Percentiles rank a stretch among this genome's conserved stretches.
These are phyloP conservation scores for Hoplodrina ambigua DNA, from an alignment of 2,888 invertebrate genomes.

Conservation along the genomic window DNA sequence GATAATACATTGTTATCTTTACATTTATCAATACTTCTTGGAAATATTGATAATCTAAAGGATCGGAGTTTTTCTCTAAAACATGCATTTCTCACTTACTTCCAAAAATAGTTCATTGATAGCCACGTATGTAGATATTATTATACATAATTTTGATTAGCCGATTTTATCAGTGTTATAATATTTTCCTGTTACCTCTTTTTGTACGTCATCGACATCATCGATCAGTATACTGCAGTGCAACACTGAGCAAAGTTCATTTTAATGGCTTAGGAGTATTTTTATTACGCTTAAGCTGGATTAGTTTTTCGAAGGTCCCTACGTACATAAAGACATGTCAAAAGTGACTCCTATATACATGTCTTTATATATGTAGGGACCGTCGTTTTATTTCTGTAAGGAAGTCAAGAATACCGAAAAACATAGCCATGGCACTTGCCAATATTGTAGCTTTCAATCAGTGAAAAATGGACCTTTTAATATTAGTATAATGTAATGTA, in stretches of 20 bases:
- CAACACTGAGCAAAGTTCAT: neutral
- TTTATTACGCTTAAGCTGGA: too few species aligned
- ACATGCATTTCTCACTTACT: slow-evolving; percentile 1
- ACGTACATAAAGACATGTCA: too few species aligned
- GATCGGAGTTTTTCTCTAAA: slow-evolving; percentile 28
- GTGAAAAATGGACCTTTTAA: too few species aligned
- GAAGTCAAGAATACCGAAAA: too few species aligned
- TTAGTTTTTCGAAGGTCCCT: too few species aligned
- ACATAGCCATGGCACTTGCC: too few species aligned
- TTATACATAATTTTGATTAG: neutral
- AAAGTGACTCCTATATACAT: too few species aligned
- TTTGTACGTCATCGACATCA: neutral
- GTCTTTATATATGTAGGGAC: too few species aligned
- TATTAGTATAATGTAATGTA: too few species aligned
- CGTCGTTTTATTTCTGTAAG: too few species aligned
- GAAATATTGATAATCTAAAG: slow-evolving; percentile 24
- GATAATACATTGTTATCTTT: slow-evolving; percentile 36
- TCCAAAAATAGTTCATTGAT: slow-evolving; percentile 12
- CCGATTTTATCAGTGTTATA: slow-evolving; percentile 4
- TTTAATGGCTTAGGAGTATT: neutral
- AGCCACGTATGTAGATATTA: slow-evolving; percentile 1
- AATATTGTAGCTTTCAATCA: too few species aligned
- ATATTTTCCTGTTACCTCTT: slow-evolving; percentile 25
- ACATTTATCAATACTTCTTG: slow-evolving; percentile 46
- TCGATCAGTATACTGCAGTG: neutral